Conservation (phyloP, 1,140 invertebrate species). For the Calephelis nemesis region DNA sequence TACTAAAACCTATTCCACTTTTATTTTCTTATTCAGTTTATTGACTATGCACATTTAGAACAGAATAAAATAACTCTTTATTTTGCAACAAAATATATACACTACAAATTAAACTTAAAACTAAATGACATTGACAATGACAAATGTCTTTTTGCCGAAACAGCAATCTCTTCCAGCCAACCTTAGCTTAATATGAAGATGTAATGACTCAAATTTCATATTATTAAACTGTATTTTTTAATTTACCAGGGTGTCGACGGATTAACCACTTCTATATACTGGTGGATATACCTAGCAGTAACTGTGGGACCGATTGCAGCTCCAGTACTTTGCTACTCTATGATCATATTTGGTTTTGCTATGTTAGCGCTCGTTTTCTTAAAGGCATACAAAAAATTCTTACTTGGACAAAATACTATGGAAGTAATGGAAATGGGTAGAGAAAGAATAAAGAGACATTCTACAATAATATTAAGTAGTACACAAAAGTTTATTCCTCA, state of each 20-base stretch:
- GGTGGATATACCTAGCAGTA: conserved; percentile 88
- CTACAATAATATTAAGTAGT: conserved; percentile 84
- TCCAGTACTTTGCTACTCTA: conserved; percentile 85
- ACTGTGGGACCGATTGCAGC: conserved; percentile 85
- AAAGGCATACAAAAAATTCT: conserved; percentile 86
- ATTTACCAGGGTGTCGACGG: conserved; percentile 86
- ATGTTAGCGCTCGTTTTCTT: conserved; percentile 84
- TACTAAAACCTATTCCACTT: no score
- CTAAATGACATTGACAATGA: no score
- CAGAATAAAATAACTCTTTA: no score
- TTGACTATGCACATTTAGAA: no score
- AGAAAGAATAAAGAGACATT: conserved; percentile 84
- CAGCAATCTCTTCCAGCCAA: no score
- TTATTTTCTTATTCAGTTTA: no score
- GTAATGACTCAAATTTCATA: neutral
- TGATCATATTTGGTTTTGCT: conserved; percentile 84
- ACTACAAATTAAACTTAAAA: no score
- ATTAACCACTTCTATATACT: conserved; percentile 85
- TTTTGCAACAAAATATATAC: no score
- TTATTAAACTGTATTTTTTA: conserved; percentile 16
- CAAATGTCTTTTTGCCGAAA: no score
- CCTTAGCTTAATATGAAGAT: no score
- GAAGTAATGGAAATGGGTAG: conserved; percentile 89
- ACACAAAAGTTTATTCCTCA: conserved; percentile 82
- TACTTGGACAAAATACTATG: conserved; percentile 84